phyloP scores from a whole-genome alignment of 2,888 invertebrate genomes.

The Drosophila mulleri region DNA sequence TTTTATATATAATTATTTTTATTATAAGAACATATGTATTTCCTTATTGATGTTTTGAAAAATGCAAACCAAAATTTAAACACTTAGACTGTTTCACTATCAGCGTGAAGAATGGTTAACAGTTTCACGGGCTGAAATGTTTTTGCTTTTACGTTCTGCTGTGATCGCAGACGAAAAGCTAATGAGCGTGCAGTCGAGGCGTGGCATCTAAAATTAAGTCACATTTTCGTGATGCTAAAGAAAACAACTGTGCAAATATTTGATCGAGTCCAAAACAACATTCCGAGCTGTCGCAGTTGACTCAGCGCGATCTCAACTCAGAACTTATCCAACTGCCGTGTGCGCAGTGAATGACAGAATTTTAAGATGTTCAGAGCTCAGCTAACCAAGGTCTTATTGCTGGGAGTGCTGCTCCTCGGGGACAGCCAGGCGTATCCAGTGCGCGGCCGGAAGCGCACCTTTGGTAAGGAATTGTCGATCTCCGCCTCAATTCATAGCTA shows the following conservation, averaged over 20 bases:
- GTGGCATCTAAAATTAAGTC: conserved; percentile 48
- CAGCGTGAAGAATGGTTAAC: conserved; percentile 4
- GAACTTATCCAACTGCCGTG: conserved; percentile 1
- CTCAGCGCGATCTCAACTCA: conserved; percentile 29
- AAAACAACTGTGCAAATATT: conserved; percentile 62
- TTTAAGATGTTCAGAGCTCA: conserved; percentile 47
- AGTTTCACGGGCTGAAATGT: background rate
- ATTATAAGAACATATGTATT: too few relatives aligned
- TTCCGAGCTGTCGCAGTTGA: conserved; percentile 41
- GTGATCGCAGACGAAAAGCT: background rate
- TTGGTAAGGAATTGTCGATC: conserved; percentile 47
- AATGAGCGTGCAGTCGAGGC: conserved; percentile 24
- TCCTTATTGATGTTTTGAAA: background rate
- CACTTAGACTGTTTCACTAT: background rate
- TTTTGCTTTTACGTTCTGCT: conserved; percentile 5
- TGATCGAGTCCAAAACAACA: conserved; percentile 26
- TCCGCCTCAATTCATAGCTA: background rate
- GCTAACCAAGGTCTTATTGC: conserved; percentile 35
- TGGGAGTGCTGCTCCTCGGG: conserved; percentile 39
- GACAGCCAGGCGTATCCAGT: conserved; percentile 47
- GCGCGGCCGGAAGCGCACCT: conserved; percentile 55
- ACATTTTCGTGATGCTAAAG: conserved; percentile 11
- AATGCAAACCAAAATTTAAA: background rate
- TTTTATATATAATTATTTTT: too few relatives aligned
- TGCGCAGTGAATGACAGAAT: conserved; percentile 18